A percentile compares a stretch with the other conserved stretches of the same genome.
These are phyloP conservation scores for Allophyes oxyacanthae DNA, from an alignment of 2,888 invertebrate species.

Conservation along the genomic window DNA sequence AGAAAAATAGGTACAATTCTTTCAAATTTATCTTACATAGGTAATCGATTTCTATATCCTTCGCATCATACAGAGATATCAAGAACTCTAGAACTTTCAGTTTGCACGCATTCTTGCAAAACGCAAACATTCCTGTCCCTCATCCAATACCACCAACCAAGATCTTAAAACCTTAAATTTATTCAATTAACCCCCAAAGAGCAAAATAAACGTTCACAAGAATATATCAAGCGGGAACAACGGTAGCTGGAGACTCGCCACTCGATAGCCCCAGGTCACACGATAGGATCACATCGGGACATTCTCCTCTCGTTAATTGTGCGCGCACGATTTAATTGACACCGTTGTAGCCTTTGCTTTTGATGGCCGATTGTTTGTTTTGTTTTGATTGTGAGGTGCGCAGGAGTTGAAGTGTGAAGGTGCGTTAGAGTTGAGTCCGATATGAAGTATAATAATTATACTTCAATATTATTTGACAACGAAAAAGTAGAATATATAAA, in stretches of 20 bases:
- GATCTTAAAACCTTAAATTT: conserved; percentile 59
- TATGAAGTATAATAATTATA: no score
- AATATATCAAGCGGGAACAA: conserved; percentile 81
- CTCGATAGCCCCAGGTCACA: conserved; percentile 84
- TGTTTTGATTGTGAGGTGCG: conserved; percentile 16
- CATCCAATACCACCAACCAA: conserved; percentile 42
- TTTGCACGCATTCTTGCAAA: no score
- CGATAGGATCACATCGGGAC: conserved; percentile 81
- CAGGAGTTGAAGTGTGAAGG: conserved; percentile 9
- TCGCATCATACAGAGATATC: no score
- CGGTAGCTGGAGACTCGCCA: conserved; percentile 81
- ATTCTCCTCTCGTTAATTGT: conserved; percentile 82
- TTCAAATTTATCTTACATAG: no score
- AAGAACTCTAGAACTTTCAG: no score
- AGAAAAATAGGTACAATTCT: no score
- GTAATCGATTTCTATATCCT: no score
- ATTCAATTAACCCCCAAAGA: conserved; percentile 79
- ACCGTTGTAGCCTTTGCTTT: conserved; percentile 62
- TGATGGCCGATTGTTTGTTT: conserved; percentile 50
- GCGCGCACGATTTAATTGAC: conserved; percentile 77
- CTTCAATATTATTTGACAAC: no score
- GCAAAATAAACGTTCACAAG: conserved; percentile 70
- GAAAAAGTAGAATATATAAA: no score
- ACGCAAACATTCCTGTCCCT: no score
- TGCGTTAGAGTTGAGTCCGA: no score